Conservation (phyloP, 1,140 invertebrate species). For the Drosophila miranda region DNA sequence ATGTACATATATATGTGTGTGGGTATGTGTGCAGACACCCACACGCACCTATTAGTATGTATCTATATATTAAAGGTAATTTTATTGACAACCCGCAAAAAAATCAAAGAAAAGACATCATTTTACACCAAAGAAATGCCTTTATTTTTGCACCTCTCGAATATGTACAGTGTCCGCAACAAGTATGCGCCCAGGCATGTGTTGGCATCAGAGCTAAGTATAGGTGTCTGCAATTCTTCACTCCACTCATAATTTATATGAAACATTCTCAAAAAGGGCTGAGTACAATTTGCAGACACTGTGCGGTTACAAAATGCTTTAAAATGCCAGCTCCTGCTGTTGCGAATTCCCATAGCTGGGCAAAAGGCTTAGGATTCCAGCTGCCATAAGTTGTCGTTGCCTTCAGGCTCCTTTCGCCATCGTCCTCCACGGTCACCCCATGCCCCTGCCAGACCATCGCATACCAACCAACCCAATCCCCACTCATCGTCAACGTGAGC, state of each 20-base stretch:
- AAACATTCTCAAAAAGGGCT: constrained; percentile 1
- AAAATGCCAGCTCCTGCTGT: constrained; percentile 45
- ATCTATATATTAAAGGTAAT: constrained; percentile 26
- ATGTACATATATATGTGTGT: constrained; percentile 23
- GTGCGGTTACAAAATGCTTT: constrained; percentile 48
- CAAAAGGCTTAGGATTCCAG: constrained; percentile 59
- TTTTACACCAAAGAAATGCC: constrained; percentile 4
- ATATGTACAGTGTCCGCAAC: constrained; percentile 1
- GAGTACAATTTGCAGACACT: constrained; percentile 39
- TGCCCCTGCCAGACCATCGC: neutral
- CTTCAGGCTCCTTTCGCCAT: constrained; percentile 33
- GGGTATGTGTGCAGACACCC: constrained; percentile 10
- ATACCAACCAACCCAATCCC: constrained; percentile 9
- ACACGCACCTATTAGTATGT: neutral
- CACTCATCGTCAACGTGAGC: constrained; percentile 69
- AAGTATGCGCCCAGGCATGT: neutral
- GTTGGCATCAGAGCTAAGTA: neutral
- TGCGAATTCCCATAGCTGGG: constrained; percentile 45
- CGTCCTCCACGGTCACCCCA: constrained; percentile 6
- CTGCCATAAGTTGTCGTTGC: constrained; percentile 69
- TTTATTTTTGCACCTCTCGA: constrained; percentile 17
- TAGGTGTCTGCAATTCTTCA: too few relatives aligned
- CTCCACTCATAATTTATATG: too few relatives aligned
- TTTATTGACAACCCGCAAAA: constrained; percentile 50
- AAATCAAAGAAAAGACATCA: constrained; percentile 1